Percentiles rank a stretch among this genome's conserved stretches.
phyloP scores from a whole-genome alignment of 2,797 vertebrate genomes.

The Gambusia yucatana region DNA sequence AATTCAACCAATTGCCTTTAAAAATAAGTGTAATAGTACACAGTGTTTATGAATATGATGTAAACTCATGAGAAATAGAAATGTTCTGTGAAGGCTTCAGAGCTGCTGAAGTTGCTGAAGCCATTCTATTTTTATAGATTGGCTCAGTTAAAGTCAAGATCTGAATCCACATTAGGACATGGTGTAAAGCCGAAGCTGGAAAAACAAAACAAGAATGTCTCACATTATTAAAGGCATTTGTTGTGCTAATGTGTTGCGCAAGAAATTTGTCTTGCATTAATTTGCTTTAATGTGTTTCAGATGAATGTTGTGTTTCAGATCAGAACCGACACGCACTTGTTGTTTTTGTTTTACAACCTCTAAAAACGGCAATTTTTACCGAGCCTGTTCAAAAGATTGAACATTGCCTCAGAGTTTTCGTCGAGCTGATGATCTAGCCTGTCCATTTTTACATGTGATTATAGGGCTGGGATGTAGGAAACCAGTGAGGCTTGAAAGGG shows the following conservation, averaged over 20 bases:
- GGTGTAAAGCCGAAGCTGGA: not conserved
- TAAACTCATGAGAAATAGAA: not conserved
- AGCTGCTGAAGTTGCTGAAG: not conserved
- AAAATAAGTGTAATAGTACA: not conserved
- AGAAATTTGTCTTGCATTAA: constrained; percentile 16
- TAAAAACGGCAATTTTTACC: not conserved
- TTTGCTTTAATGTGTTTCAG: constrained; percentile 18
- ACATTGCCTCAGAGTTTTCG: not conserved
- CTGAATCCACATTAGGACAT: not conserved
- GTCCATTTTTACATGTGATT: constrained; percentile 42
- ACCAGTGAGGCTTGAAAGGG: constrained; percentile 55
- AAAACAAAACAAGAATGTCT: too few species aligned
- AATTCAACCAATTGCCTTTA: not conserved
- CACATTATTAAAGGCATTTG: constrained; percentile 3
- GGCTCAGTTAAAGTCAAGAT: not conserved
- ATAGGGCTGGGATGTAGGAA: constrained; percentile 46
- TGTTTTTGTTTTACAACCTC: not conserved
- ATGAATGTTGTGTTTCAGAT: constrained; percentile 28
- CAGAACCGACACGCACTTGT: not conserved
- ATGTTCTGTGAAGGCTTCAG: not conserved
- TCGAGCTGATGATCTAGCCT: not conserved
- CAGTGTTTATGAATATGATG: not conserved
- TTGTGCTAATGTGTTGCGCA: constrained; percentile 53
- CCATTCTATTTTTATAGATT: too few species aligned
- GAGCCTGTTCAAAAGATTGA: constrained; percentile 6